Evolutionary conservation across 2,113 vertebrate species (phyloP).

Genomic region (Eptatretus burgeri): DNA sequence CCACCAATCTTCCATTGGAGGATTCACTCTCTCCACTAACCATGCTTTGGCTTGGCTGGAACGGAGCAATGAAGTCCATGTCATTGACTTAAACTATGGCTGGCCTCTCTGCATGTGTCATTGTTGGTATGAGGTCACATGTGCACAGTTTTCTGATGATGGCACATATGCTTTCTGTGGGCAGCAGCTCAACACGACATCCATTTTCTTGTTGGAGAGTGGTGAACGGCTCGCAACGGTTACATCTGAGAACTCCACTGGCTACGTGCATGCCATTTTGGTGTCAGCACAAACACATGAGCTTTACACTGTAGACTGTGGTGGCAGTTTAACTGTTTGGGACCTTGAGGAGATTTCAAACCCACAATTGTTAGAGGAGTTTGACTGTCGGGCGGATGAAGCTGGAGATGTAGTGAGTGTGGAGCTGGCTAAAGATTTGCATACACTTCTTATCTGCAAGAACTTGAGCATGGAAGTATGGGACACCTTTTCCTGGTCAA

Average conservation of each 20-base stretch:
- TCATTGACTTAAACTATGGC: constrained; percentile 69
- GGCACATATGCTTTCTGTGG: constrained; percentile 80
- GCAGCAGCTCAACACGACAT: constrained; percentile 67
- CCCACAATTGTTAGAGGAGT: constrained; percentile 70
- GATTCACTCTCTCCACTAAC: constrained; percentile 58
- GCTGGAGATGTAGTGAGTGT: constrained; percentile 69
- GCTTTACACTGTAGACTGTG: constrained; percentile 90
- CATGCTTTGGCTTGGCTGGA: constrained; percentile 92
- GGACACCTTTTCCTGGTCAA: constrained; percentile 67
- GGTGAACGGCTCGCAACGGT: constrained; percentile 74
- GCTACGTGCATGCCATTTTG: constrained; percentile 83
- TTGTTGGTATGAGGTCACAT: constrained; percentile 96
- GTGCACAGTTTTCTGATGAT: constrained; percentile 73
- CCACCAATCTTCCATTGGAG: constrained; percentile 27
- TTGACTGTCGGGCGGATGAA: constrained; percentile 54
- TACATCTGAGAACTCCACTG: constrained; percentile 77
- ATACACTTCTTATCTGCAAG: constrained; percentile 78
- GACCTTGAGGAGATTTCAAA: constrained; percentile 64
- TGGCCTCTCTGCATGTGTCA: constrained; percentile 96
- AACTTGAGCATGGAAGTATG: constrained; percentile 68
- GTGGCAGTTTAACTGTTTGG: constrained; percentile 84
- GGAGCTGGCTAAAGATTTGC: constrained; percentile 84
- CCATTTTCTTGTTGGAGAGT: constrained; percentile 69
- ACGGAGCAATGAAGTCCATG: constrained; percentile 76
- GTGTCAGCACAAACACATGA: constrained; percentile 58